Evolutionary conservation across 2,888 invertebrate genomes (phyloP).

Genomic region (Galeopsomyia nigrocyanea): DNA sequence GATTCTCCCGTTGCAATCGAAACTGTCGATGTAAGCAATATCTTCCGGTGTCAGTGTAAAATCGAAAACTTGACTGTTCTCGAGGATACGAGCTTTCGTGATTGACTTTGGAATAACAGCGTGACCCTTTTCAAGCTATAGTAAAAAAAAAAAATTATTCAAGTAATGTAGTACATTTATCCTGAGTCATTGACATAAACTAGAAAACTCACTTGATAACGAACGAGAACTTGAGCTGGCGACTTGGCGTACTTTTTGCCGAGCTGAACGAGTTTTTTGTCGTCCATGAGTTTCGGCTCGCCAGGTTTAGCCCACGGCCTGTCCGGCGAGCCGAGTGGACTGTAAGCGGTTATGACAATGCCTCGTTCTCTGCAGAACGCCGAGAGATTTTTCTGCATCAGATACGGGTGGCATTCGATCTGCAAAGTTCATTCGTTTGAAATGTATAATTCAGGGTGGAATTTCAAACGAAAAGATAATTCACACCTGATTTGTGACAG

Average conservation of each 20-base stretch:
- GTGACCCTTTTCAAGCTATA: slow-evolving; percentile 77
- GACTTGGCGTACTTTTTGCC: slow-evolving; percentile 77
- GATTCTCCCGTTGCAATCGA: slow-evolving; percentile 80
- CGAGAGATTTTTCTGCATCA: slow-evolving; percentile 73
- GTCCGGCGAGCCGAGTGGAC: slow-evolving; percentile 88
- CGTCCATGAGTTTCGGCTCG: slow-evolving; percentile 80
- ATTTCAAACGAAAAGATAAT: not conserved
- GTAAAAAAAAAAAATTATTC: not conserved
- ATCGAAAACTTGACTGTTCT: slow-evolving; percentile 82
- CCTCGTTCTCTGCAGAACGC: slow-evolving; percentile 74
- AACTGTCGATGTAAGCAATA: slow-evolving; percentile 75
- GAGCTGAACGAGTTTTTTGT: slow-evolving; percentile 76
- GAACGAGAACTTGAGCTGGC: slow-evolving; percentile 79
- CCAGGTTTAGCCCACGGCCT: slow-evolving; percentile 85
- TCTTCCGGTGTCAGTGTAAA: slow-evolving; percentile 81
- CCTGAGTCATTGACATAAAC: not conserved
- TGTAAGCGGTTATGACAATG: slow-evolving; percentile 84
- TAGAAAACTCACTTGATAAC: slow-evolving; percentile 71
- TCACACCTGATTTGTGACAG: slow-evolving; percentile 74
- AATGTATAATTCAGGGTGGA: too few species aligned
- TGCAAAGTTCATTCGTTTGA: slow-evolving; percentile 64
- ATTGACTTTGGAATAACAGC: slow-evolving; percentile 89
- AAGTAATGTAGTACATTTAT: too few species aligned
- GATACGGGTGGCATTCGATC: slow-evolving; percentile 87
- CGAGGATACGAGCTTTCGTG: slow-evolving; percentile 77